These are phyloP conservation scores for Neomicropteryx cornuta DNA, from an alignment of 1,140 invertebrate species.

Conservation along the genomic window DNA sequence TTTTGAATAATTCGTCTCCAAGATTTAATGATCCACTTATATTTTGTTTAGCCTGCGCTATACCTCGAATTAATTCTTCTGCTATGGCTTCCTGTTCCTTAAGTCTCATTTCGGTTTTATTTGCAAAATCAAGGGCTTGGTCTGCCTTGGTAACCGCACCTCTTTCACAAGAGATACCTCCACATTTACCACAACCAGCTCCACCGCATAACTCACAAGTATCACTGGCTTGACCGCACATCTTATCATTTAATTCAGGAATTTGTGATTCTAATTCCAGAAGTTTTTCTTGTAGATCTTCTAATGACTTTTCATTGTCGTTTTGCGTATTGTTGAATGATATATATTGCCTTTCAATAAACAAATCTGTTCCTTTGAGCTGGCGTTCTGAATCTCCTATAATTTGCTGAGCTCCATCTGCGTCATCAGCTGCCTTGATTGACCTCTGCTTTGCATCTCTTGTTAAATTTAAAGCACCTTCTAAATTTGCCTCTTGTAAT, in stretches of 20 bases:
- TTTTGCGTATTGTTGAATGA: constrained; percentile 60
- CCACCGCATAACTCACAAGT: constrained; percentile 93
- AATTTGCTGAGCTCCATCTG: constrained; percentile 46
- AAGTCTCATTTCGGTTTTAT: constrained; percentile 69
- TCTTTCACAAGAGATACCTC: constrained; percentile 77
- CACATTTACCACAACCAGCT: constrained; percentile 85
- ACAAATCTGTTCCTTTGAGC: constrained; percentile 69
- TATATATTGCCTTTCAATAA: constrained; percentile 58
- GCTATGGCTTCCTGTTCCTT: constrained; percentile 71
- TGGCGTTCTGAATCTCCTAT: constrained; percentile 69
- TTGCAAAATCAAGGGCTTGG: constrained; percentile 73
- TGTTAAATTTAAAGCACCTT: constrained; percentile 87
- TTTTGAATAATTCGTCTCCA: constrained; percentile 37
- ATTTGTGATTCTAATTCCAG: constrained; percentile 56
- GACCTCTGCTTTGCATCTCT: constrained; percentile 62
- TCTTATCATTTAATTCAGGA: constrained; percentile 76
- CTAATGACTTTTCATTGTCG: constrained; percentile 56
- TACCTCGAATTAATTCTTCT: constrained; percentile 41
- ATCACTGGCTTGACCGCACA: constrained; percentile 79
- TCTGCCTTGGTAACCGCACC: constrained; percentile 81
- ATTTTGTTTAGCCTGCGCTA: constrained; percentile 44
- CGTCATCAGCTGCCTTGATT: constrained; percentile 54
- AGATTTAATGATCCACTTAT: constrained; percentile 38
- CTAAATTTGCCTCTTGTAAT: constrained; percentile 88
- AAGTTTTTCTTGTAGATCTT: constrained; percentile 53